phyloP scores from a whole-genome alignment of 1,140 invertebrate species.

The Drosophila lowei region DNA sequence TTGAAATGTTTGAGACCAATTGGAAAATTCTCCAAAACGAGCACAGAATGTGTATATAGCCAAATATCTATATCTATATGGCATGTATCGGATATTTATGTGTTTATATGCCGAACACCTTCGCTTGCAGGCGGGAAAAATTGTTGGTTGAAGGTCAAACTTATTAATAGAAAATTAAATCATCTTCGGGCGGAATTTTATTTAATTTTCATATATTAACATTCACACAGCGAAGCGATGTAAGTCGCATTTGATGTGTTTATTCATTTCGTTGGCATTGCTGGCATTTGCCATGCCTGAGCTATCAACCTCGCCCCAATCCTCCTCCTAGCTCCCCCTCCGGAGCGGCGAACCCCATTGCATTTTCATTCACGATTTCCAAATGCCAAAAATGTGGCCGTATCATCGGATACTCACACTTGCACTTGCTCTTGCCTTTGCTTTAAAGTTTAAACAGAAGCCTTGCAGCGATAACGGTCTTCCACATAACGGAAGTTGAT shows the following conservation, averaged over 20 bases:
- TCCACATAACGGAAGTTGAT: slow-evolving; percentile 58
- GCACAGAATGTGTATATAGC: slow-evolving; percentile 22
- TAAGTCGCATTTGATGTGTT: slow-evolving; percentile 63
- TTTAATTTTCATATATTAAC: slow-evolving; percentile 57
- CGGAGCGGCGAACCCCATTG: not conserved
- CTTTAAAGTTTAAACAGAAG: slow-evolving; percentile 6
- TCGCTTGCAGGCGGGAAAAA: slow-evolving; percentile 51
- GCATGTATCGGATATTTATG: slow-evolving; percentile 27
- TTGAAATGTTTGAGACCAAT: slow-evolving; percentile 31
- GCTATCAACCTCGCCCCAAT: slow-evolving; percentile 35
- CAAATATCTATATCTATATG: slow-evolving; percentile 17
- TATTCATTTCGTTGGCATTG: slow-evolving; percentile 56
- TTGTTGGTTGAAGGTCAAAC: slow-evolving; percentile 71
- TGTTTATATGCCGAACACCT: slow-evolving; percentile 60
- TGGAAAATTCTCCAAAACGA: slow-evolving; percentile 37
- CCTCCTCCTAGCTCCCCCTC: not conserved
- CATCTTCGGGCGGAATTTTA: slow-evolving; percentile 66
- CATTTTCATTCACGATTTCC: slow-evolving; percentile 36
- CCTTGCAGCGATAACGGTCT: slow-evolving; percentile 11
- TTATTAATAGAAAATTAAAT: slow-evolving; percentile 81
- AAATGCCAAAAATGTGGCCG: slow-evolving; percentile 44
- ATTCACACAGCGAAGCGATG: slow-evolving; percentile 39
- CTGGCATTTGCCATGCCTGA: slow-evolving; percentile 40
- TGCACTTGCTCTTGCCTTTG: slow-evolving; percentile 20
- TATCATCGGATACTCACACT: not conserved